phyloP scores from a whole-genome alignment of 2,113 vertebrate genomes.

The Lepus europaeus region DNA sequence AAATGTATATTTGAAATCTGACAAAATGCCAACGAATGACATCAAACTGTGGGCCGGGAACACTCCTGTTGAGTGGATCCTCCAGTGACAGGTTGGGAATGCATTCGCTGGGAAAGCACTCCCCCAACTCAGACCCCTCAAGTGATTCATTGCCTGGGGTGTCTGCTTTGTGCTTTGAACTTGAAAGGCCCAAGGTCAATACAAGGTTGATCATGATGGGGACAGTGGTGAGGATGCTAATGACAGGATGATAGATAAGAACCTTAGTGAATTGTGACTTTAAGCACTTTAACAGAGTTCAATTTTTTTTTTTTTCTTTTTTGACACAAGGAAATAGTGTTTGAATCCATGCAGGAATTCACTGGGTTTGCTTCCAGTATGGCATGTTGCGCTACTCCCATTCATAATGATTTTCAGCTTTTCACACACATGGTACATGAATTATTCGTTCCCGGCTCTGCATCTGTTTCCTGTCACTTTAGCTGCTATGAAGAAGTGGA shows the following conservation, averaged over 20 bases:
- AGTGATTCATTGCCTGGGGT: slow-evolving; percentile 65
- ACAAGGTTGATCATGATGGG: slow-evolving; percentile 64
- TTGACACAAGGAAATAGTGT: slow-evolving; percentile 73
- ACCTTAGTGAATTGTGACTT: slow-evolving; percentile 67
- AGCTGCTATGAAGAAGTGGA: slow-evolving; percentile 69
- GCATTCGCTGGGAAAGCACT: slow-evolving; percentile 46
- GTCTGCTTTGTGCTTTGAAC: slow-evolving; percentile 75
- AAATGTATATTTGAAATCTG: slow-evolving; percentile 68
- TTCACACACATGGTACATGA: neutral
- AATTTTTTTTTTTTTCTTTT: neutral
- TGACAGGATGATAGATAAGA: slow-evolving; percentile 78
- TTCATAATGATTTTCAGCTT: slow-evolving; percentile 78
- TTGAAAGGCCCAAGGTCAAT: slow-evolving; percentile 75
- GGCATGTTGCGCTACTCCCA: slow-evolving; percentile 71
- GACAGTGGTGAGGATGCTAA: slow-evolving; percentile 59
- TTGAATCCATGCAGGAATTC: slow-evolving; percentile 77
- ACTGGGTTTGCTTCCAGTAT: slow-evolving; percentile 74
- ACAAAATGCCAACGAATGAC: slow-evolving; percentile 71
- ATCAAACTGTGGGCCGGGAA: slow-evolving; percentile 57
- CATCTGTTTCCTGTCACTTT: slow-evolving; percentile 76
- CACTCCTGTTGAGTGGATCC: slow-evolving; percentile 40
- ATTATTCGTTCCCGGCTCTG: slow-evolving; percentile 35
- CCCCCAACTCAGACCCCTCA: slow-evolving; percentile 46
- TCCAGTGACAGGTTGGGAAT: slow-evolving; percentile 48
- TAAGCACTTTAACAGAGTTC: slow-evolving; percentile 72